phyloP scores from a whole-genome alignment of 2,888 invertebrate genomes.

The Marronus borbonicus region DNA sequence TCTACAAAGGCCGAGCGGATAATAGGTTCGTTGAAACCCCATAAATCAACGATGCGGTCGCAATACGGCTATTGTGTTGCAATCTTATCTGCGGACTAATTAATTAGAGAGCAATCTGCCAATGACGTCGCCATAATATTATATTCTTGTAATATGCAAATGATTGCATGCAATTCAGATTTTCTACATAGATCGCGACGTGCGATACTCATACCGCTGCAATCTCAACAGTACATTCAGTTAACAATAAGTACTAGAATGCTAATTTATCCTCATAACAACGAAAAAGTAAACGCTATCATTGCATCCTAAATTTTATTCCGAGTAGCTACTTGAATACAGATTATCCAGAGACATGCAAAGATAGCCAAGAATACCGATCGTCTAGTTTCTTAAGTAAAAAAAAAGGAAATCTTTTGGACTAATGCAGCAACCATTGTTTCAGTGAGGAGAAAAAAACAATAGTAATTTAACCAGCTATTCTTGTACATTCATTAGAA shows the following conservation, averaged over 20 bases:
- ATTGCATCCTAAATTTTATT: conserved; percentile 7
- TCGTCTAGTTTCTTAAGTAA: not conserved
- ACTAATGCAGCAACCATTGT: no score
- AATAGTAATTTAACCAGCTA: no score
- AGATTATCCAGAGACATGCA: not conserved
- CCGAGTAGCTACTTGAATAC: conserved; percentile 9
- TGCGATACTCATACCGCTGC: conserved; percentile 29
- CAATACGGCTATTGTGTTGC: conserved; percentile 53
- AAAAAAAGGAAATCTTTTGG: not conserved
- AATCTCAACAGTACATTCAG: conserved; percentile 29
- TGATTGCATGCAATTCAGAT: conserved; percentile 44
- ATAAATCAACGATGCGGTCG: conserved; percentile 50
- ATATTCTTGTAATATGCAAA: conserved; percentile 54
- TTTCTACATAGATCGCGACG: conserved; percentile 36
- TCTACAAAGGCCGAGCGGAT: conserved; percentile 31
- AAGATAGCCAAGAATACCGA: conserved; percentile 6
- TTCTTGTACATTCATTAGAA: no score
- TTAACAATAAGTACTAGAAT: conserved; percentile 20
- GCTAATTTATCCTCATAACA: conserved; percentile 37
- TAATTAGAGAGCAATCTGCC: conserved; percentile 55
- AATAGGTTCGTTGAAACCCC: conserved; percentile 47
- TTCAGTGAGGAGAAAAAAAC: no score
- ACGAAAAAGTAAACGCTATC: conserved; percentile 10
- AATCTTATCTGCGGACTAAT: conserved; percentile 53
- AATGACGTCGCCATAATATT: conserved; percentile 52